phyloP scores from a whole-genome alignment of 2,797 vertebrate genomes.

The Columba guinea region DNA sequence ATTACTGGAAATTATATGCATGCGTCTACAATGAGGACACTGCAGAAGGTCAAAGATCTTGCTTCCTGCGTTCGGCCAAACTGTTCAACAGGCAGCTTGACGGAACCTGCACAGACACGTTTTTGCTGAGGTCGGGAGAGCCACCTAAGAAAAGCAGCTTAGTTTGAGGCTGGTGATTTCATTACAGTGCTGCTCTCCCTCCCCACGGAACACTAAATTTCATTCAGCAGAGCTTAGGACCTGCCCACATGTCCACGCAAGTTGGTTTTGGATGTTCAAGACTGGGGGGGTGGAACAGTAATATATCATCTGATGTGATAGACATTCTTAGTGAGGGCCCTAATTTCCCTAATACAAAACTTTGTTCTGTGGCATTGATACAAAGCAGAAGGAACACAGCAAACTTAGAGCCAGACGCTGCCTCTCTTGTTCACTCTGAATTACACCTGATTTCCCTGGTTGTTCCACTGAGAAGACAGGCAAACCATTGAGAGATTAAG shows the following conservation, averaged over 20 bases:
- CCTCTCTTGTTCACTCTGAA: background rate
- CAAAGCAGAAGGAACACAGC: background rate
- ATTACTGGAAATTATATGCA: conserved; percentile 74
- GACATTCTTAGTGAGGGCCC: background rate
- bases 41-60: conserved; percentile 73
- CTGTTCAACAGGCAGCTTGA: conserved; percentile 55
- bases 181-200: conserved; percentile 39
- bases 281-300: background rate
- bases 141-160: conserved; percentile 54
- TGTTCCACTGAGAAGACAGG: background rate
- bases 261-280: background rate
- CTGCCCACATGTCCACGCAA: background rate
- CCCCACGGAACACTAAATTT: conserved; percentile 14
- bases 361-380: conserved; percentile 31
- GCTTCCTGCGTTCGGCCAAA: conserved; percentile 68
- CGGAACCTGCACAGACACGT: conserved; percentile 37
- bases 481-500: background rate
- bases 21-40: conserved; percentile 68
- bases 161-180: conserved; percentile 52
- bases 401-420: background rate
- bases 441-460: background rate
- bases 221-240: background rate
- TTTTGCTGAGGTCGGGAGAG: conserved; percentile 19
- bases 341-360: conserved; percentile 24
- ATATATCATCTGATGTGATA: background rate